Evolutionary conservation across 2,888 invertebrate genomes (phyloP).

Genomic region (Helicoverpa assulta): DNA sequence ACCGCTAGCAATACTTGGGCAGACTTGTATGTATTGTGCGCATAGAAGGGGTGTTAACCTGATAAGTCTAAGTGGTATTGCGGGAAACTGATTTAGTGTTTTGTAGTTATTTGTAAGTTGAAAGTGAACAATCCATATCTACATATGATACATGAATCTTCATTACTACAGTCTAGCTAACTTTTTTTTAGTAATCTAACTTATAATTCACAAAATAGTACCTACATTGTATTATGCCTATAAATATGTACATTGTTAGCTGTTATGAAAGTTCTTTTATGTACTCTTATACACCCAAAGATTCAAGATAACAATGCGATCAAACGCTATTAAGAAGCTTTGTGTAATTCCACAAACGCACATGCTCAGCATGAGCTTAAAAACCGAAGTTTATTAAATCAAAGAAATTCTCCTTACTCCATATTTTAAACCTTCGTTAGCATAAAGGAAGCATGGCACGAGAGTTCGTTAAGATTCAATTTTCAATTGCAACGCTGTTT

Average conservation of each 20-base stretch:
- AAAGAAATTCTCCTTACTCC: neutral
- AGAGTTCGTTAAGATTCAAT: conserved; percentile 9
- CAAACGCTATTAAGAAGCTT: neutral
- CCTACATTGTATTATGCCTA: no score
- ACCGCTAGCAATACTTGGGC: conserved; percentile 65
- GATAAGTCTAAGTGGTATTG: conserved; percentile 23
- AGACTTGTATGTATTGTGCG: conserved; percentile 52
- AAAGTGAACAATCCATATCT: neutral
- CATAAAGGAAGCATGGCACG: neutral
- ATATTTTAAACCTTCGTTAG: neutral
- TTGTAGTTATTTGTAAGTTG: conserved; percentile 12
- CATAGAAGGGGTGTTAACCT: conserved; percentile 43
- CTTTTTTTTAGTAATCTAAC: no score
- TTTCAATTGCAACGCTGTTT: conserved; percentile 25
- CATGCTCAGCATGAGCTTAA: neutral
- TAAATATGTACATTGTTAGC: no score
- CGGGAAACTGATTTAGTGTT: conserved; percentile 40
- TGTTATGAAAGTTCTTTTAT: neutral
- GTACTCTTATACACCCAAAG: neutral
- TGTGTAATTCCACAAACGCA: neutral
- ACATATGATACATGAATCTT: no score
- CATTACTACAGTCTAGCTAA: no score
- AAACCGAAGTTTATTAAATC: neutral
- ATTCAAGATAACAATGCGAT: neutral
- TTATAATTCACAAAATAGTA: no score